Percentiles rank a stretch among this genome's conserved stretches.
These are phyloP conservation scores for Pseudeuparius sepicola DNA, from an alignment of 2,888 invertebrate genomes.

Conservation along the genomic window DNA sequence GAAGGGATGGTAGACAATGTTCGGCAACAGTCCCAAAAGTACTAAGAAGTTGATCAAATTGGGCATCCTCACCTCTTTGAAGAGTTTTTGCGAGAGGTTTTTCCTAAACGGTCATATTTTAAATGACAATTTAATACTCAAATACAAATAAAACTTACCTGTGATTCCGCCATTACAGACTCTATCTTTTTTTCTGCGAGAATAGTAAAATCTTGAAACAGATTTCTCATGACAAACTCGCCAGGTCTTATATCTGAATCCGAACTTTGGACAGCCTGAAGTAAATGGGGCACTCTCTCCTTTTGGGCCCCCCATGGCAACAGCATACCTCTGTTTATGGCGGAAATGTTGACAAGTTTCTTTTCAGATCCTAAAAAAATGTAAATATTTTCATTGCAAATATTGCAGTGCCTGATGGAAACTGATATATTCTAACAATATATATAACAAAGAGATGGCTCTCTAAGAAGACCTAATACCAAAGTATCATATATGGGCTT, in stretches of 20 bases:
- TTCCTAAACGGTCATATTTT: conserved; percentile 48
- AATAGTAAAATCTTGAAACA: conserved; percentile 91
- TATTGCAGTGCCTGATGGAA: too few relatives aligned
- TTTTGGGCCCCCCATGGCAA: conserved; percentile 80
- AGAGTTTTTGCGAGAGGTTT: conserved; percentile 90
- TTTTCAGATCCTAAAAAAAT: conserved; percentile 16
- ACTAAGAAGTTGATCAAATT: conserved; percentile 87
- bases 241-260: conserved; percentile 75
- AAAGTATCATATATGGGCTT: too few relatives aligned
- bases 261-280: conserved; percentile 39
- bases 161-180: conserved; percentile 82
- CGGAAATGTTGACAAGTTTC: conserved; percentile 16
- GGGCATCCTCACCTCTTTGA: conserved; percentile 91
- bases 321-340: conserved; percentile 45
- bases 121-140: conserved; percentile 2
- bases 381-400: background rate
- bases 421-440: too few relatives aligned
- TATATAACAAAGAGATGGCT: too few relatives aligned
- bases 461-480: too few relatives aligned
- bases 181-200: conserved; percentile 96
- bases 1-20: conserved; percentile 90
- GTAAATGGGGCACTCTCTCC: conserved; percentile 42
- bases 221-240: conserved; percentile 90
- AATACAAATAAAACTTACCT: conserved; percentile 43
- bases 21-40: conserved; percentile 93